These are phyloP conservation scores for Erethizon dorsatum DNA, from an alignment of 2,797 vertebrate genomes.

Conservation along the genomic window DNA sequence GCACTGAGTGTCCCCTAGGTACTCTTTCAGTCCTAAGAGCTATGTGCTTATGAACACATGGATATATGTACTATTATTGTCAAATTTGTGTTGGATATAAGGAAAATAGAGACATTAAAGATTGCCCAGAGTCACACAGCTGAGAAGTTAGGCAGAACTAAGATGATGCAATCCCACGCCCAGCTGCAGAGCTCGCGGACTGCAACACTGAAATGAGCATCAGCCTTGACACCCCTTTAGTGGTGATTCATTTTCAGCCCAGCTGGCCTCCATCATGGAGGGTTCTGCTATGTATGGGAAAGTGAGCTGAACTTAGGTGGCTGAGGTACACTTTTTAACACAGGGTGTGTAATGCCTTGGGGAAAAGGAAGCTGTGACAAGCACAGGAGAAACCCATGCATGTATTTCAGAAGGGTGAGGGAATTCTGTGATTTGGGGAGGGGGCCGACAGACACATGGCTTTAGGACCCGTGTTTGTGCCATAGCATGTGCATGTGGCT, in stretches of 20 bases:
- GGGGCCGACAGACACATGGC: too few relatives aligned
- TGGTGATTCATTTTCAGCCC: background rate
- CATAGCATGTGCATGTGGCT: background rate
- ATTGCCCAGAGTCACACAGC: background rate
- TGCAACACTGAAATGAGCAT: background rate
- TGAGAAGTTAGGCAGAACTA: background rate
- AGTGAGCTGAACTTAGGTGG: background rate
- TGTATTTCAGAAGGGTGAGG: background rate
- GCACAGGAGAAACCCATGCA: background rate
- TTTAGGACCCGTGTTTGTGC: background rate
- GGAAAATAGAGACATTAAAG: background rate
- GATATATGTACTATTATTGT: background rate
- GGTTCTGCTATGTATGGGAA: background rate
- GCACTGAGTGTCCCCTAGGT: background rate
- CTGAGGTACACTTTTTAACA: background rate
- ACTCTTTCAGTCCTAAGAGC: background rate
- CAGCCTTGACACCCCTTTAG: rapidly evolving
- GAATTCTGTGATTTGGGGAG: background rate
- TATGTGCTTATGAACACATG: background rate
- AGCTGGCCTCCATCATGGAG: too few relatives aligned
- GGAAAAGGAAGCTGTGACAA: background rate
- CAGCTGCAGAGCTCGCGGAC: background rate
- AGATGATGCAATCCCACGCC: background rate
- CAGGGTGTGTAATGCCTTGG: background rate
- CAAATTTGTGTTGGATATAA: background rate